Conservation (phyloP, 2,113 vertebrate species). For the Coryphaenoides rupestris region DNA sequence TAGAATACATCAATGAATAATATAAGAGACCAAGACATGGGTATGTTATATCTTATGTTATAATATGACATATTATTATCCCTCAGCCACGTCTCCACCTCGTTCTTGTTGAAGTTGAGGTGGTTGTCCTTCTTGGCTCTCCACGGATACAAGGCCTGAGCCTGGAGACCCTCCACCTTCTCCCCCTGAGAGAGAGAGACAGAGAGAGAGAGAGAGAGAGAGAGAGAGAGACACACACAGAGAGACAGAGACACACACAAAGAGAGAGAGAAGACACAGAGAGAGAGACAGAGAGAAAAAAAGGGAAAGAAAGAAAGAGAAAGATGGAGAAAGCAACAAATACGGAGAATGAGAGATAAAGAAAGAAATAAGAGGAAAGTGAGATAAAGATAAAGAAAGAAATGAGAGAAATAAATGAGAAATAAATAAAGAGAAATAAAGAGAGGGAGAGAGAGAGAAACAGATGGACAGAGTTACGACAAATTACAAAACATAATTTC, state of each 20-base stretch:
- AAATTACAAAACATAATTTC: no score
- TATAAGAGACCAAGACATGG: no score
- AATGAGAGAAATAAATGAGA: neutral
- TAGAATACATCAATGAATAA: no score
- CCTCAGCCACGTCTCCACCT: conserved; percentile 44
- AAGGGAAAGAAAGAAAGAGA: neutral
- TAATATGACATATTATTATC: no score
- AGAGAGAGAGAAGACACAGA: neutral
- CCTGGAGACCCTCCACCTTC: conserved; percentile 95
- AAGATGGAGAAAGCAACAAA: neutral
- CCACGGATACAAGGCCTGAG: conserved; percentile 96
- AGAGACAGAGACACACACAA: no score
- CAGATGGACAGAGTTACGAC: no score
- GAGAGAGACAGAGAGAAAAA: neutral
- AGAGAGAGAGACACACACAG: neutral
- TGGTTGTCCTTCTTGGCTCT: conserved; percentile 98
- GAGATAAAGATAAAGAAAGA: no score
- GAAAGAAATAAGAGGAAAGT: neutral
- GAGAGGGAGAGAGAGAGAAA: neutral
- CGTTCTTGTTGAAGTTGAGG: conserved; percentile 97
- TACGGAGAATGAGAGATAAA: neutral
- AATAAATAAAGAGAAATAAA: neutral
- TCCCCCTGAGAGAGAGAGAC: conserved; percentile 78
- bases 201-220: neutral
- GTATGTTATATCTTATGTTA: no score